Base-by-base conservation (phyloP, 2,113 vertebrate species). In the Lophius piscatorius region DNA sequence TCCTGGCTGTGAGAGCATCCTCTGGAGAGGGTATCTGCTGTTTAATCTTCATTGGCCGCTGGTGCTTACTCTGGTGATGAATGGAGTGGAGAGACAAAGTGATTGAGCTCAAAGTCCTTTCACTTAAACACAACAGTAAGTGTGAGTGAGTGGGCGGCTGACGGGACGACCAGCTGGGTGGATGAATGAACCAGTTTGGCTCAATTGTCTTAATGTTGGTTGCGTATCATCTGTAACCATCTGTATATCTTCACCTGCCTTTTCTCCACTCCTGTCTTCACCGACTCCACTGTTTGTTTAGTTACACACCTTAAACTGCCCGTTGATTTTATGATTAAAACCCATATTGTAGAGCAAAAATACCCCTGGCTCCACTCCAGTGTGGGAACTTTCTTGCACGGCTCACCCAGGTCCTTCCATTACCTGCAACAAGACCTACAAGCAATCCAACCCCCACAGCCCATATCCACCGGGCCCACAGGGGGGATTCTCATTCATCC, bases 21-120 rank as follows among this genome's bases (percentile, higher is more conserved):
- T 66, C 66, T 47, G 52, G 45, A 75, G 57, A 57, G 44, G 54
- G 50, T 52, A 47, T 47, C 62, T 46, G 58, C n/a, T n/a, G n/a
- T n/a, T n/a, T n/a, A n/a, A n/a, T n/a, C n/a, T n/a, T n/a, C n/a
- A n/a, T n/a, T n/a, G n/a, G n/a, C n/a, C n/a, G n/a, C n/a, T n/a
- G n/a, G n/a, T n/a, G n/a, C n/a, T n/a, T n/a, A n/a, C n/a, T n/a
- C n/a, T n/a, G n/a, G 46, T 80, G 79, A 85, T 88, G 63, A 79
- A 82, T 83, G 51, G 60, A 77, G 45, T 44, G 54, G 58, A 50
- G 49, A 63, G 70, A 31, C 42, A 9, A 20, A 17, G 55, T 72
- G 56, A 68, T 69, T 66, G 68, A 77, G 57, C 64, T 54, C 38
- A 18, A 56, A 71, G 65, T 63, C 36, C n/a, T 62, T 29, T 47